Evolutionary conservation across 23 tunicate genomes (phyloP).

Genomic region (Pegea sp.): DNA sequence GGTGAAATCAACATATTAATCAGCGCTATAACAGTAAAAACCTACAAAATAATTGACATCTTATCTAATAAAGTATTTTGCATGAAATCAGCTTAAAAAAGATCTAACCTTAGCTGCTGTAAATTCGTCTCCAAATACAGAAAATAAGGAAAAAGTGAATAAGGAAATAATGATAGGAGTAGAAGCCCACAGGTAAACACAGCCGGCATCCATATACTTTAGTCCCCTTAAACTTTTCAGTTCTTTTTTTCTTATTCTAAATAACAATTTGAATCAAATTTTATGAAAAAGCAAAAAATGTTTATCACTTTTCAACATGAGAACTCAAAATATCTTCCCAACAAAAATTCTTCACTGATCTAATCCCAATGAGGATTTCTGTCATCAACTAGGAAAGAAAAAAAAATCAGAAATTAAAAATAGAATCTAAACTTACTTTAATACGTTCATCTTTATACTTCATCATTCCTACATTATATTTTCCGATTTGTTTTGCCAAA

Average conservation of each 20-base stretch:
- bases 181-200: conserved; percentile 97
- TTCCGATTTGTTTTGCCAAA: conserved; percentile 68
- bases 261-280: conserved; percentile 1
- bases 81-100: neutral
- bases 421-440: conserved; percentile 10
- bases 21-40: conserved; percentile 77
- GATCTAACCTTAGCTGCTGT: conserved; percentile 73
- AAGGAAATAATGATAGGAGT: conserved; percentile 88
- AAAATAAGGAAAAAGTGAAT: conserved; percentile 55
- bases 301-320: neutral
- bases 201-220: conserved; percentile 93
- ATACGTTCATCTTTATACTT: conserved; percentile 56
- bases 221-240: conserved; percentile 47
- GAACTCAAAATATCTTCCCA: conserved; percentile 71
- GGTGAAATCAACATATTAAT: conserved; percentile 94
- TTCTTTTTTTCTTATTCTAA: conserved; percentile 44
- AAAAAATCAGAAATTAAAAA: neutral
- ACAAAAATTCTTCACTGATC: conserved; percentile 54
- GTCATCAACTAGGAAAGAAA: conserved; percentile 43
- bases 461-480: conserved; percentile 69
- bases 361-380: conserved; percentile 54
- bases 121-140: conserved; percentile 35
- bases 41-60: conserved; percentile 14
- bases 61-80: neutral
- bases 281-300: neutral